Conservation (phyloP, 2,113 vertebrate species). For the Polypterus bichir region DNA sequence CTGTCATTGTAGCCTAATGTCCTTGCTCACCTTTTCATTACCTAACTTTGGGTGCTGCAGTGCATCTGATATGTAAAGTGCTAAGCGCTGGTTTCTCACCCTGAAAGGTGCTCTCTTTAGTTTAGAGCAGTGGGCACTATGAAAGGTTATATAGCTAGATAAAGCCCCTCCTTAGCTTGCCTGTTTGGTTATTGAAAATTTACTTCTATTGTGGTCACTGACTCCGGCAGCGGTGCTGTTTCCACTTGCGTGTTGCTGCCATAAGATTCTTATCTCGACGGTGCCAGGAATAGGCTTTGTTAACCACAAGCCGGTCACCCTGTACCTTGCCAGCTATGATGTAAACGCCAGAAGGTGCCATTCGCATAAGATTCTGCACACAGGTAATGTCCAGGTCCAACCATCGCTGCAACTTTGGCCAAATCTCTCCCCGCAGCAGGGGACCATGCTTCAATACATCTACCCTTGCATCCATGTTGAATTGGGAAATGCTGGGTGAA, state of each 20-base stretch:
- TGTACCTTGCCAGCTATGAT: conserved; percentile 55
- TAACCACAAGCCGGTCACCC: conserved; percentile 54
- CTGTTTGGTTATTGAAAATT: too few species aligned
- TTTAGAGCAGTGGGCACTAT: too few species aligned
- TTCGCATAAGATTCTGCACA: conserved; percentile 57
- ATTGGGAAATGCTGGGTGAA: conserved; percentile 43
- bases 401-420: conserved; percentile 49
- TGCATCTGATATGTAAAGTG: too few species aligned
- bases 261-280: conserved; percentile 54
- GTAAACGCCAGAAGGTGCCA: conserved; percentile 45
- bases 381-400: conserved; percentile 65
- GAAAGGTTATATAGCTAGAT: too few species aligned
- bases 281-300: conserved; percentile 60
- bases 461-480: conserved; percentile 48
- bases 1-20: too few species aligned
- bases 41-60: too few species aligned
- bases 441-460: conserved; percentile 64
- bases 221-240: conserved; percentile 50
- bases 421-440: conserved; percentile 47
- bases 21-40: too few species aligned
- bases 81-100: too few species aligned
- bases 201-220: too few species aligned
- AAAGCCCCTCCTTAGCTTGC: too few species aligned
- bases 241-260: conserved; percentile 52
- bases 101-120: too few species aligned